Conservation (phyloP, 2,113 vertebrate species). For the Urocolius indicus region DNA sequence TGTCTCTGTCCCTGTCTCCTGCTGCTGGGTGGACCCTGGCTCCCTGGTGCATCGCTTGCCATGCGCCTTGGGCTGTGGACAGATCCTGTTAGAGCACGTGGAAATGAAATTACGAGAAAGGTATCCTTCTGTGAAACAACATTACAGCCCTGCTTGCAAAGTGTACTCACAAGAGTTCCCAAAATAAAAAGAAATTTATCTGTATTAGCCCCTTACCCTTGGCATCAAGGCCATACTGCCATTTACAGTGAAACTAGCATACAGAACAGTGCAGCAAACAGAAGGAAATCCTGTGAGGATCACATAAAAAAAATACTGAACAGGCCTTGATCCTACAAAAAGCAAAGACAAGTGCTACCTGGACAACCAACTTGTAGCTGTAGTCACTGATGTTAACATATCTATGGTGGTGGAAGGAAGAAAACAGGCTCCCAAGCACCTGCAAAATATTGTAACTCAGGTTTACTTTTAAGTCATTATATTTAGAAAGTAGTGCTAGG, state of each 20-base stretch:
- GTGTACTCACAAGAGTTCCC: neutral
- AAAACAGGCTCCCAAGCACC: neutral
- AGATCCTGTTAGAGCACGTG: neutral
- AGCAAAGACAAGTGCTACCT: neutral
- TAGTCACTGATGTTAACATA: neutral
- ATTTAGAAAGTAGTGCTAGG: neutral
- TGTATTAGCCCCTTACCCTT: neutral
- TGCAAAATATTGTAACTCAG: neutral
- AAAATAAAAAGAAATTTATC: neutral
- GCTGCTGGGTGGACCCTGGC: neutral
- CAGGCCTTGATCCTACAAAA: neutral
- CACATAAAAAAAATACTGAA: neutral
- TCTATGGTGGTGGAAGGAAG: rapidly evolving
- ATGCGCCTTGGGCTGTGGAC: neutral
- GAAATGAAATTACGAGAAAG: neutral
- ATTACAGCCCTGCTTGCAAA: neutral
- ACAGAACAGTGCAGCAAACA: neutral
- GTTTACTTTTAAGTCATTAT: neutral
- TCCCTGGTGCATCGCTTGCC: neutral
- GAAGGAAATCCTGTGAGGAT: neutral
- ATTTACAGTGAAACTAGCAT: neutral
- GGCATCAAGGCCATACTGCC: neutral
- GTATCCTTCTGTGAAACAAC: neutral
- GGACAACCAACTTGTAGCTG: neutral
- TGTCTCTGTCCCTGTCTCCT: neutral